Evolutionary conservation across 2,797 vertebrate species (phyloP).

Genomic region (Catostomus latipinnis): DNA sequence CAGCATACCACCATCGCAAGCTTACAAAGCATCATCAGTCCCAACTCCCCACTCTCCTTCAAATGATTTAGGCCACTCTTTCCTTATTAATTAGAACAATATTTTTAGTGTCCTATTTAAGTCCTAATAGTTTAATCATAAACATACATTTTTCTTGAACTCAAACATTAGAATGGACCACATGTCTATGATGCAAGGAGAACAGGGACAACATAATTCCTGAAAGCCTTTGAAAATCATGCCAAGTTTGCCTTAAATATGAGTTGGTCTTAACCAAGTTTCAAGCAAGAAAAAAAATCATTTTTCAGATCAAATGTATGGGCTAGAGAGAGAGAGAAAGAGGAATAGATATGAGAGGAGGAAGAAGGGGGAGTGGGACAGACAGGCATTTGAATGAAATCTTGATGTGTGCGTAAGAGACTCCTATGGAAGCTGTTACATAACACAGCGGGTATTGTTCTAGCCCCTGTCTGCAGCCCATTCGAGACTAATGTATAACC

Average conservation of each 20-base stretch:
- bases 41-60: neutral
- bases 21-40: neutral
- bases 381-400: conserved; percentile 8
- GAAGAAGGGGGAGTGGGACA: too few relatives aligned
- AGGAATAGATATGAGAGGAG: neutral
- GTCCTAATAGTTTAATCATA: neutral
- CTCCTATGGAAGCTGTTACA: conserved; percentile 3
- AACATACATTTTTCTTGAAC: neutral
- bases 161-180: neutral
- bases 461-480: neutral
- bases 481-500: conserved; percentile 2
- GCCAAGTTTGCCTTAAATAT: conserved; percentile 7
- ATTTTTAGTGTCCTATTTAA: conserved; percentile 1
- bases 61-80: neutral
- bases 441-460: neutral
- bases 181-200: neutral
- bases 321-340: neutral
- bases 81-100: neutral
- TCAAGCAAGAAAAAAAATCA: neutral
- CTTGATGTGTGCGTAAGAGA: neutral
- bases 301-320: conserved; percentile 1
- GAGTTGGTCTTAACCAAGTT: neutral
- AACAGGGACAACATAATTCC: neutral
- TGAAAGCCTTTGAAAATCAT: conserved; percentile 23
- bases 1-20: too few relatives aligned